A percentile compares a stretch with the other conserved stretches of the same genome.
phyloP scores from a whole-genome alignment of 2,888 invertebrate species.

The Bombylius major region DNA sequence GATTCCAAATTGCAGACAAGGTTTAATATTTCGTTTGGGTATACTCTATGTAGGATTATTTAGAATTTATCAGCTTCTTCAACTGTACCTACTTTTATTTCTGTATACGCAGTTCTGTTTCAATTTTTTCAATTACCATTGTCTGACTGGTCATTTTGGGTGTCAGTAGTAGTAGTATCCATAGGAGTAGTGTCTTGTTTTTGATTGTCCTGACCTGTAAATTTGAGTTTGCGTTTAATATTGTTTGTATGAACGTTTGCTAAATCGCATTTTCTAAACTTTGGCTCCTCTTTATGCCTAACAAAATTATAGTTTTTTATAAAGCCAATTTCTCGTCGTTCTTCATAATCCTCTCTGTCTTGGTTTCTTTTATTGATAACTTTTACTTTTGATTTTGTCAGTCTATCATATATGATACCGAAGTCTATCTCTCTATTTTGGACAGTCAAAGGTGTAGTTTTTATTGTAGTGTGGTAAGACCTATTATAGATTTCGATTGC shows the following conservation, averaged over 20 bases:
- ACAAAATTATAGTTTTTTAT: background rate
- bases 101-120: background rate
- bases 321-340: background rate
- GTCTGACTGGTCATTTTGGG: no score
- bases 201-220: no score
- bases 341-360: background rate
- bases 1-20: constrained; percentile 6
- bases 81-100: background rate
- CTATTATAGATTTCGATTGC: background rate
- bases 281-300: background rate
- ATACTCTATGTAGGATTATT: constrained; percentile 9
- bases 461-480: background rate
- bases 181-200: no score
- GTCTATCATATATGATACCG: background rate
- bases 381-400: background rate
- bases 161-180: no score
- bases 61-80: background rate
- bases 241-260: background rate
- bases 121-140: no score
- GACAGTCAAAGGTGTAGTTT: background rate
- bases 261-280: background rate
- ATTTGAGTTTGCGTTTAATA: background rate
- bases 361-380: background rate
- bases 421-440: background rate
- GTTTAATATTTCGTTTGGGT: constrained; percentile 8